Conservation (phyloP, 2,888 invertebrate species). For the Eristalinus aeneus region DNA sequence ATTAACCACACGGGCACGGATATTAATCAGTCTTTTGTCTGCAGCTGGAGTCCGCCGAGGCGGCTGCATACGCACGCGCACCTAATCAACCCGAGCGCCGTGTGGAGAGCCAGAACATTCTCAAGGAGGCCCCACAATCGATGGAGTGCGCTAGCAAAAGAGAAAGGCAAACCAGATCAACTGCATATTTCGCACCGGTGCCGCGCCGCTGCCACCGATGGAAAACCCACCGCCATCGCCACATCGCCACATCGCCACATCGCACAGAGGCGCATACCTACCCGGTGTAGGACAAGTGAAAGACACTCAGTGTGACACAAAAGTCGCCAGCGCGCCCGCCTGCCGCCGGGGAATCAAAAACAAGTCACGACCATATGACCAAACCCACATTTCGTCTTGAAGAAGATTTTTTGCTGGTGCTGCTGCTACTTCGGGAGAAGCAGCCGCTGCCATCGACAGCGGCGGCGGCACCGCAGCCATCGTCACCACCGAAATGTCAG, state of each 20-base stretch:
- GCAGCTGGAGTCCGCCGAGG: constrained; percentile 8
- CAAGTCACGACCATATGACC: constrained; percentile 66
- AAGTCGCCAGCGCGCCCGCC: constrained; percentile 65
- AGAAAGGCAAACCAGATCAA: constrained; percentile 71
- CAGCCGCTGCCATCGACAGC: background rate
- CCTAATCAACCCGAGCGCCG: background rate
- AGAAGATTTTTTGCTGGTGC: constrained; percentile 53
- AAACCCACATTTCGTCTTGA: constrained; percentile 69
- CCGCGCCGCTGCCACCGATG: constrained; percentile 28
- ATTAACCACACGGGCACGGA: constrained; percentile 65
- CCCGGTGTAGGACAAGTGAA: constrained; percentile 62
- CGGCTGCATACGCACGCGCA: constrained; percentile 31
- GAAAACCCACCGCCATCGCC: constrained; percentile 48
- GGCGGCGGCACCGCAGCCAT: background rate
- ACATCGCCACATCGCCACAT: background rate
- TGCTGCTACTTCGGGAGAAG: background rate
- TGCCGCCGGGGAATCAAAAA: constrained; percentile 61
- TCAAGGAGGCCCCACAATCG: constrained; percentile 49
- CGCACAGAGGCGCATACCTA: constrained; percentile 21
- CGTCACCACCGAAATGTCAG: constrained; percentile 59
- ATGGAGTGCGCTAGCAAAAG: constrained; percentile 50
- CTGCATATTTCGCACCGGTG: constrained; percentile 57
- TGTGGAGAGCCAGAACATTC: constrained; percentile 49
- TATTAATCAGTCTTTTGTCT: constrained; percentile 69
- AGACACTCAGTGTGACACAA: constrained; percentile 61